Evolutionary conservation across 2,888 invertebrate genomes (phyloP).

Genomic region (Onthophagus sagittarius): DNA sequence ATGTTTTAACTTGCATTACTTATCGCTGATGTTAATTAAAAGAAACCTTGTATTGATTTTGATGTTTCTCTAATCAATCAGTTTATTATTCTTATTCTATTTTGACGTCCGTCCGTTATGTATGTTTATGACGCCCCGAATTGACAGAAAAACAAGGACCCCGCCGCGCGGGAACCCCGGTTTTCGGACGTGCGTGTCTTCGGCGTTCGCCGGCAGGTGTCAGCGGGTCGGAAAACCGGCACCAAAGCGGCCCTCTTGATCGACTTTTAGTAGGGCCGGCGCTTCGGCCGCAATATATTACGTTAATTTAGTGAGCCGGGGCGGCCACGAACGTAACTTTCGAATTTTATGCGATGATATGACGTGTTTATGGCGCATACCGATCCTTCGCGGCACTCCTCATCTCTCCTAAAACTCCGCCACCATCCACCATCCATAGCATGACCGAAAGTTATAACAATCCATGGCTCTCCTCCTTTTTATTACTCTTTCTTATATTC

Average conservation of each 20-base stretch:
- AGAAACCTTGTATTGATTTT: too few species aligned
- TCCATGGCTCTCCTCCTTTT: neutral
- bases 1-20: too few species aligned
- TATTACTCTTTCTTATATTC: neutral
- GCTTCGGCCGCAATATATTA: slow-evolving; percentile 30
- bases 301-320: slow-evolving; percentile 30
- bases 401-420: neutral
- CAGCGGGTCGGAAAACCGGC: slow-evolving; percentile 31
- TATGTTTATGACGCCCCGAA: slow-evolving; percentile 44
- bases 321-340: slow-evolving; percentile 27
- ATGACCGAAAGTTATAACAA: slow-evolving; percentile 27
- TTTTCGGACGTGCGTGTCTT: slow-evolving; percentile 27
- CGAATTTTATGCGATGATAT: slow-evolving; percentile 32
- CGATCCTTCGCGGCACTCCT: slow-evolving; percentile 5
- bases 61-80: too few species aligned
- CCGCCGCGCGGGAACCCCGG: slow-evolving; percentile 34
- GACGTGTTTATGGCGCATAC: slow-evolving; percentile 34
- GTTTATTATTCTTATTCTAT: neutral
- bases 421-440: slow-evolving; percentile 28
- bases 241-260: slow-evolving; percentile 31
- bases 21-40: too few species aligned
- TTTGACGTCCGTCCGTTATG: slow-evolving; percentile 9
- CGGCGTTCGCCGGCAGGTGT: slow-evolving; percentile 39
- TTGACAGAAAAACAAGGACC: slow-evolving; percentile 45
- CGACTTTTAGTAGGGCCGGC: slow-evolving; percentile 30